Evolutionary conservation across 30 jellyfish, hydroid and myxozoan species (phyloP).

Genomic region (Chironex yamaguchii): DNA sequence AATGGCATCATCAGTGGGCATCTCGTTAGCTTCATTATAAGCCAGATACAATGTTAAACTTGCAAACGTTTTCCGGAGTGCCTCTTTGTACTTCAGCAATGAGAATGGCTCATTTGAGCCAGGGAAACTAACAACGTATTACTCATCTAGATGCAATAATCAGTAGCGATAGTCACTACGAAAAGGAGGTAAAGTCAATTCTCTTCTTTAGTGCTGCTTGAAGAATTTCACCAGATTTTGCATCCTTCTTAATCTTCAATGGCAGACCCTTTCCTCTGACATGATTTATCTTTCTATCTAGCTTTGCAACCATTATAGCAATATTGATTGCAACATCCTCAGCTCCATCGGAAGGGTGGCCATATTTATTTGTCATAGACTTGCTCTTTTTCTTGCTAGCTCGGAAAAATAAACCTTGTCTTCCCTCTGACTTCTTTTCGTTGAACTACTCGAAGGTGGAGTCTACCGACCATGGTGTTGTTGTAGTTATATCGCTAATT

Average conservation of each 20-base stretch:
- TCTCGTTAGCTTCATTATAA: slow-evolving; percentile 30
- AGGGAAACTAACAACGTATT: slow-evolving; percentile 58
- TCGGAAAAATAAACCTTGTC: slow-evolving; percentile 43
- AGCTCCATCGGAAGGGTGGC: slow-evolving; percentile 60
- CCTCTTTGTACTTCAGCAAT: slow-evolving; percentile 65
- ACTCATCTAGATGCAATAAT: slow-evolving; percentile 62
- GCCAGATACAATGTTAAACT: slow-evolving; percentile 24
- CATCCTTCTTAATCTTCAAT: slow-evolving; percentile 29
- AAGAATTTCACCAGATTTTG: slow-evolving; percentile 57
- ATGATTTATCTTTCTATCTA: slow-evolving; percentile 48
- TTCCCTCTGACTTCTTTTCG: slow-evolving; percentile 51
- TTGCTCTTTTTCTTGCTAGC: slow-evolving; percentile 20
- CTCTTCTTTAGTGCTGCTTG: slow-evolving; percentile 62
- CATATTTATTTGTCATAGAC: slow-evolving; percentile 31
- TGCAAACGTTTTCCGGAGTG: slow-evolving; percentile 66
- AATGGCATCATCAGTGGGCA: slow-evolving; percentile 46
- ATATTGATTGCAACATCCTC: slow-evolving; percentile 45
- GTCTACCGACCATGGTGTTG: slow-evolving; percentile 24
- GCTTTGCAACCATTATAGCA: slow-evolving; percentile 55
- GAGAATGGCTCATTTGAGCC: slow-evolving; percentile 63
- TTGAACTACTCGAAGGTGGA: slow-evolving; percentile 49
- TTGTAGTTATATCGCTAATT: background rate
- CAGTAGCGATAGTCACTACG: slow-evolving; percentile 54
- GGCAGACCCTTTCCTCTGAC: slow-evolving; percentile 62
- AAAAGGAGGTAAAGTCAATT: slow-evolving; percentile 39